Evolutionary conservation across 2,797 vertebrate species (phyloP), one percentile per base, ranked within the genome.

Genomic region (Malurus splendens): DNA sequence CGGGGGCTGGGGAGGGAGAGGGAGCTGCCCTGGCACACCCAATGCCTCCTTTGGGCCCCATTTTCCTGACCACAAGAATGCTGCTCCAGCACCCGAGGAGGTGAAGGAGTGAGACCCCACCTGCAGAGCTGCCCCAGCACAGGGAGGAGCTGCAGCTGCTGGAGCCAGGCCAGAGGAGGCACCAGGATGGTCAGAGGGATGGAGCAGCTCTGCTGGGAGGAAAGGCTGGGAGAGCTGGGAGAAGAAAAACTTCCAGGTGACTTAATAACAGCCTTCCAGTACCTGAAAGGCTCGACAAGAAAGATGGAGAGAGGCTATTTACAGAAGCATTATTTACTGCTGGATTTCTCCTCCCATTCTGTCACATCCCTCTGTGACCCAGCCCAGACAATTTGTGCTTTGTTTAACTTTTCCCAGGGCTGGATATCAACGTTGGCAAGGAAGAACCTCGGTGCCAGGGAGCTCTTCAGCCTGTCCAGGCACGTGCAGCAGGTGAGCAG

Each of bases 251-350:
- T 70, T 9, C 27, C 10, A 13, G 36, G 6, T 38, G 36, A 56
- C 1, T 2, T 18, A 0, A 50, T 0, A 12, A 19, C 2, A 2
- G 33, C 39, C 18, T 75, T 60, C 0, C 28, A 38, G 24, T 1
- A 9, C 30, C 55, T 84, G 62, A 47, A 67, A 12, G 25, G 18
- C 17, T 33, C 0, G 1, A 30, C 7, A 38, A 6, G n/a, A 56
- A 44, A 62, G 6, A 24, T 50, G 18, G 36, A 77, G 56, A 38
- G 15, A 50, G 16, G 9, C 24, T 30, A 17, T 44, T 70, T 38
- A 42, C 57, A 62, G 17, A 32, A 44, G 23, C 36, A 14, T 56
- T 56, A 19, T 70, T 48, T 52, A 19, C 18, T 51, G 28, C n/a
- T 27, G 20, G 10, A 36, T 7, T 32, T 23, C 64, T 47, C 8